Evolutionary conservation across 2,113 vertebrate species (phyloP), one percentile per base, ranked within the genome.

Genomic region (Arenaria interpres): DNA sequence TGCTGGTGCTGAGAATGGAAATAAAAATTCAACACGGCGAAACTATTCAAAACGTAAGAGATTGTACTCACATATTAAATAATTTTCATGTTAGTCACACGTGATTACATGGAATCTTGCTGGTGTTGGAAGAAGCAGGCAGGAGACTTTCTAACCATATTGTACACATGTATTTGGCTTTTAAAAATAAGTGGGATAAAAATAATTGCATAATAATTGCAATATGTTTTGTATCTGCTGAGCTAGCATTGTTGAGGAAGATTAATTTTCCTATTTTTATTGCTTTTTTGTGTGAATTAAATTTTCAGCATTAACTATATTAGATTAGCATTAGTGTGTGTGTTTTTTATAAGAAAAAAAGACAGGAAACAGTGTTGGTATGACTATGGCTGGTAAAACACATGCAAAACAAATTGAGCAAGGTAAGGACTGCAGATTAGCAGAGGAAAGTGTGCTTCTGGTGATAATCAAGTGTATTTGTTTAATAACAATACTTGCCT

Each of bases 401-500:
- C 64, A 76, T 6, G 21, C 37, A 63, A 37, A 94, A 75, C 56
- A 95, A 96, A 85, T 12, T 45, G 39, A 50, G 35, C 12, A 39
- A 89, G 21, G 57, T 76, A 81, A 67, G 57, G 48, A 59, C 33
- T 71, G n/a, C 27, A 50, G 68, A 87, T 87, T 88, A 92, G 73
- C 53, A 74, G 71, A 85, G 59, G 62, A 90, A 93, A 90, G 78
- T 68, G 69, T 51, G 80, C 77, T 95, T 85, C 90, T 93, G 23
- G 32, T 50, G 90, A 90, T 82, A 93, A 83, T 75, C 32, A 35
- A 86, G 59, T 43, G 48, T 96, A 93, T 94, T 93, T 89, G 78
- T 88, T 90, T 91, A 96, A 76, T 91, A 90, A 95, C 75, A 91
- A 78, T 79, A 75, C 79, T 85, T 94, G 51, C 81, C 59, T 66